Conservation (phyloP, 2,113 vertebrate species). For the Rhineura floridana region DNA sequence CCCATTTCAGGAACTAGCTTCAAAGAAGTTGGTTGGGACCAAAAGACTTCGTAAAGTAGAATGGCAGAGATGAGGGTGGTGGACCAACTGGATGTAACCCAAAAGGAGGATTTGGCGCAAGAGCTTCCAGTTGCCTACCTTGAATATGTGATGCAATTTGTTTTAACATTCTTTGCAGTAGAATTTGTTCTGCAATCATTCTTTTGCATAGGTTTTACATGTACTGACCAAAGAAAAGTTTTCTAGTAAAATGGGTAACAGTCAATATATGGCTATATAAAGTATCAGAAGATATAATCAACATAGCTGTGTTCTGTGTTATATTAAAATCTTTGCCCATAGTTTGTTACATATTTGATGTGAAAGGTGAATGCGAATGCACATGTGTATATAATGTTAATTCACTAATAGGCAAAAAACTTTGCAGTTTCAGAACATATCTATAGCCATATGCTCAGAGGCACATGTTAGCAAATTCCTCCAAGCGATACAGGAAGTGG, state of each 20-base stretch:
- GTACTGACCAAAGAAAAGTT: not conserved
- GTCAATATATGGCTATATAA: not conserved
- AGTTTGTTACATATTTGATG: not conserved
- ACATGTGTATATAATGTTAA: not conserved
- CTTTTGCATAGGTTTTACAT: not conserved
- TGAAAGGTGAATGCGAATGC: not conserved
- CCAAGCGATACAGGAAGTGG: too few relatives aligned
- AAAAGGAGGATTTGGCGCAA: not conserved
- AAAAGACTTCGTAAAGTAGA: not conserved
- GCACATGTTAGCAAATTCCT: too few relatives aligned
- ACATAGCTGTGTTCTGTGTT: not conserved
- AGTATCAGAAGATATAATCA: not conserved
- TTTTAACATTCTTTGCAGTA: not conserved
- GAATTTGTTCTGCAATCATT: not conserved
- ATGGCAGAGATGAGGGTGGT: not conserved
- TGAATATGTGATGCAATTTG: not conserved
- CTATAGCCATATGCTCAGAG: too few relatives aligned
- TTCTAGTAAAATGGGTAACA: not conserved
- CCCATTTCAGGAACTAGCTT: not conserved
- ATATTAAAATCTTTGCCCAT: not conserved
- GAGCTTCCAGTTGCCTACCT: not conserved
- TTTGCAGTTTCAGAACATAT: too few relatives aligned
- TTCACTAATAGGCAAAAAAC: not conserved
- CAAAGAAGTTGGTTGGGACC: too few relatives aligned
- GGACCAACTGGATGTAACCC: not conserved